These are phyloP conservation scores for Synanthedon myopaeformis DNA, from an alignment of 2,888 invertebrate species.

Conservation along the genomic window DNA sequence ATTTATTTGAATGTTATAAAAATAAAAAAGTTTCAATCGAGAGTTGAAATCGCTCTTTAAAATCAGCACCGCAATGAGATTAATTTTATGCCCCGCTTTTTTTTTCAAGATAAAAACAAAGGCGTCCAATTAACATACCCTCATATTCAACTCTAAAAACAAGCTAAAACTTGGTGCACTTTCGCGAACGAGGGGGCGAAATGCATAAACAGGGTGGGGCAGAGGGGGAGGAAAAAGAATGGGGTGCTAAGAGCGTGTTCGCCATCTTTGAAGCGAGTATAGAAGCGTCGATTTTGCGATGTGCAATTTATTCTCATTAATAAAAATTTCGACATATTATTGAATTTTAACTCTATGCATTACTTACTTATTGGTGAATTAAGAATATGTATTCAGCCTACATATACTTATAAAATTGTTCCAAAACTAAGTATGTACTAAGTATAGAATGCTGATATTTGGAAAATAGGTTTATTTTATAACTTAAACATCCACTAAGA, in stretches of 20 bases:
- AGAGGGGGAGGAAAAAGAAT: conserved; percentile 54
- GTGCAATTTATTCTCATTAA: neutral
- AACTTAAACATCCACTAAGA: too few relatives aligned
- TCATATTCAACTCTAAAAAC: conserved; percentile 1
- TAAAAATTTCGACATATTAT: neutral
- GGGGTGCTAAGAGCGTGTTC: conserved; percentile 48
- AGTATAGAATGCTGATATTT: too few relatives aligned
- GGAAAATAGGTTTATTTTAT: too few relatives aligned
- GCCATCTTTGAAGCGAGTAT: conserved; percentile 46
- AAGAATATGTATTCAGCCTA: too few relatives aligned
- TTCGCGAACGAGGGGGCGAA: conserved; percentile 29
- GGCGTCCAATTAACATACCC: neutral
- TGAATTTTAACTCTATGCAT: too few relatives aligned
- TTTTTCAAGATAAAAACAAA: neutral
- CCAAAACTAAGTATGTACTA: too few relatives aligned
- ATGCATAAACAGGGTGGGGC: conserved; percentile 25
- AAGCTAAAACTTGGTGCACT: conserved; percentile 29
- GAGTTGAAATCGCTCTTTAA: neutral
- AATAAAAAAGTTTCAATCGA: neutral
- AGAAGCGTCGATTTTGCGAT: conserved; percentile 32
- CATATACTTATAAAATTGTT: too few relatives aligned
- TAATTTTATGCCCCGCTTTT: neutral
- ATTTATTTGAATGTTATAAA: neutral
- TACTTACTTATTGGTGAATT: too few relatives aligned
- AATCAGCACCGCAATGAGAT: neutral